phyloP scores from a whole-genome alignment of 1,140 invertebrate genomes.

The Drosophila bocqueti region DNA sequence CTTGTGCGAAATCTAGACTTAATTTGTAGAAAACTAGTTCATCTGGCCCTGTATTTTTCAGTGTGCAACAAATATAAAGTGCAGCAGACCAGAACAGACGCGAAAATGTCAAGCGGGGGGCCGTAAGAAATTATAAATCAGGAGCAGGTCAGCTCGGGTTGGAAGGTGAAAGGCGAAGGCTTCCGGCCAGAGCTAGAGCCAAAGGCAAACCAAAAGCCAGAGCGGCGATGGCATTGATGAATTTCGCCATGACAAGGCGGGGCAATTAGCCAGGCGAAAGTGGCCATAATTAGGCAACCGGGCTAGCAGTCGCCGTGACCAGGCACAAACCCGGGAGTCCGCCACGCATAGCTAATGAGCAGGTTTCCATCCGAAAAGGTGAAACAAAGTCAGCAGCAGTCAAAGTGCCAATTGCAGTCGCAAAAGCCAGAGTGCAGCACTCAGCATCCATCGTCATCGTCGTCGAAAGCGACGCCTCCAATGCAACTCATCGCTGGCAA shows the following conservation, averaged over 20 bases:
- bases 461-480: constrained; percentile 4
- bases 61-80: constrained; percentile 37
- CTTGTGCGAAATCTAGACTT: background rate
- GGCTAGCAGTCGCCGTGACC: constrained; percentile 48
- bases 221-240: constrained; percentile 20
- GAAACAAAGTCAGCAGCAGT: constrained; percentile 36
- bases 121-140: constrained; percentile 28
- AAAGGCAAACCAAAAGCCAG: background rate
- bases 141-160: constrained; percentile 24
- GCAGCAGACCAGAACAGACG: constrained; percentile 53
- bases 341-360: constrained; percentile 35
- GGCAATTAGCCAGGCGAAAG: constrained; percentile 56
- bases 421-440: constrained; percentile 38
- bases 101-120: constrained; percentile 46
- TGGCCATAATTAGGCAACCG: constrained; percentile 55
- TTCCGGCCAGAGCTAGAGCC: background rate
- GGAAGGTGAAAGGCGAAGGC: constrained; percentile 19
- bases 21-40: background rate
- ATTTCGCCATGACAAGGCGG: constrained; percentile 31
- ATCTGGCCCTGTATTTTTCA: background rate
- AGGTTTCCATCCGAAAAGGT: constrained; percentile 21
- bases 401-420: constrained; percentile 31
- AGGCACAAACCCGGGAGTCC: constrained; percentile 33
- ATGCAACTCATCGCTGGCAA: constrained; percentile 30
- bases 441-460: constrained; percentile 10